Evolutionary conservation across 1,140 invertebrate genomes (phyloP).

Genomic region (Scaptomyza hsui): DNA sequence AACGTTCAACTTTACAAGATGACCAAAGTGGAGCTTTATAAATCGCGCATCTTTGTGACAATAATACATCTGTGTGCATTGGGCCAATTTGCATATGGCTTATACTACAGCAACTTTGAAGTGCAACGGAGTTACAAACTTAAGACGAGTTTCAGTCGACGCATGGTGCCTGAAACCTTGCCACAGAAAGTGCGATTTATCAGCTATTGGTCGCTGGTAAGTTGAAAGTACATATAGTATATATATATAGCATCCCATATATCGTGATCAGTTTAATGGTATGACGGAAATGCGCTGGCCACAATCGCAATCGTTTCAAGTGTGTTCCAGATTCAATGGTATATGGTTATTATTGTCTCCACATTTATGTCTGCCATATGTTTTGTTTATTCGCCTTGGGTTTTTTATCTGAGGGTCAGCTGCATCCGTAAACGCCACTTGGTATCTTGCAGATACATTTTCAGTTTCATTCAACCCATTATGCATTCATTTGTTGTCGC

Average conservation of each 20-base stretch:
- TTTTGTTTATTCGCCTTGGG: slow-evolving; percentile 44
- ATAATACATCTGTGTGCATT: slow-evolving; percentile 80
- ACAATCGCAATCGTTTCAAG: slow-evolving; percentile 59
- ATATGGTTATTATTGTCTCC: slow-evolving; percentile 52
- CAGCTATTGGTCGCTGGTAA: slow-evolving; percentile 86
- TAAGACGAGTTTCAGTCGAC: slow-evolving; percentile 63
- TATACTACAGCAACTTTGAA: slow-evolving; percentile 77
- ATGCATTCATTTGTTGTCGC: slow-evolving; percentile 56
- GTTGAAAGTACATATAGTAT: slow-evolving; percentile 50
- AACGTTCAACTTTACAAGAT: slow-evolving; percentile 52
- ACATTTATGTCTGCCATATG: slow-evolving; percentile 75
- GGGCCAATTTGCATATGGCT: slow-evolving; percentile 79
- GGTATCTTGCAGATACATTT: slow-evolving; percentile 51
- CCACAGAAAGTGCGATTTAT: slow-evolving; percentile 85
- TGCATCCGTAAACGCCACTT: slow-evolving; percentile 14
- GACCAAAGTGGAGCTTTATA: slow-evolving; percentile 83
- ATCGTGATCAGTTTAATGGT: slow-evolving; percentile 47
- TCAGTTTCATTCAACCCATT: slow-evolving; percentile 33
- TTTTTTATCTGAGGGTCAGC: slow-evolving; percentile 54
- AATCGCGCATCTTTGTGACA: slow-evolving; percentile 81
- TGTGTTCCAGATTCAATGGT: slow-evolving; percentile 41
- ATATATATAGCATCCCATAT: slow-evolving; percentile 26
- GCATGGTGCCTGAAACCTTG: slow-evolving; percentile 71
- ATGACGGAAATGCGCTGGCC: slow-evolving; percentile 61
- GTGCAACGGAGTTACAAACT: slow-evolving; percentile 75